phyloP scores from a whole-genome alignment of 2,888 invertebrate genomes.

The Pterobdella sp. region DNA sequence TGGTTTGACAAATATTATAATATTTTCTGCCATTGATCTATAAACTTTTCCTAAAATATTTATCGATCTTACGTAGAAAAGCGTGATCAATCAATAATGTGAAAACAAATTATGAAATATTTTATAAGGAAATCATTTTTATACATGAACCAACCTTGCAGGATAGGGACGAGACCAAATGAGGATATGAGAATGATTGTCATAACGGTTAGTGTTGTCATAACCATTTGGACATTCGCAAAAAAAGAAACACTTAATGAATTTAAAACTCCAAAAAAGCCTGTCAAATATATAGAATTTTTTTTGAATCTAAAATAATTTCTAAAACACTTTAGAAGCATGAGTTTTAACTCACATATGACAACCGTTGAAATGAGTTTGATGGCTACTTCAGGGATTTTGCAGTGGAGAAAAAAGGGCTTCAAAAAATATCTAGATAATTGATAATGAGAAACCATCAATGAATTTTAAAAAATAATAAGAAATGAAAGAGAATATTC shows the following conservation, averaged over 20 bases:
- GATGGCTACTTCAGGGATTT: constrained; percentile 39
- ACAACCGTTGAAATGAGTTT: constrained; percentile 41
- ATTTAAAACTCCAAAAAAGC: constrained; percentile 41
- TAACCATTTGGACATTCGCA: constrained; percentile 43
- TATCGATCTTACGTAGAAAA: not conserved
- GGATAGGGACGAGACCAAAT: constrained; percentile 75
- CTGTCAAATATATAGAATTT: constrained; percentile 21
- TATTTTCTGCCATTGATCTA: too few relatives aligned
- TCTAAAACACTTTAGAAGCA: not conserved
- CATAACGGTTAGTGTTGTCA: constrained; percentile 42
- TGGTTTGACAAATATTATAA: too few relatives aligned
- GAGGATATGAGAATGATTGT: constrained; percentile 66
- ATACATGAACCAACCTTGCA: constrained; percentile 58
- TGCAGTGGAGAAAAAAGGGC: constrained; percentile 46
- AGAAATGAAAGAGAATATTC: not conserved
- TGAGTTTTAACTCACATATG: constrained; percentile 44
- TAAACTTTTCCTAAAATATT: too few relatives aligned
- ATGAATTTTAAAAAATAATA: not conserved
- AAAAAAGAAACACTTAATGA: constrained; percentile 44
- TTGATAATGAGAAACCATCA: not conserved
- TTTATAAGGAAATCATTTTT: constrained; percentile 35
- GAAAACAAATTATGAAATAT: not conserved
- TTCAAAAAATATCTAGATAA: constrained; percentile 43
- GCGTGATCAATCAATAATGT: not conserved
- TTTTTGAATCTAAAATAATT: not conserved